phyloP scores from a whole-genome alignment of 2,888 invertebrate species.

The Caenorhabditis zanzibari region DNA sequence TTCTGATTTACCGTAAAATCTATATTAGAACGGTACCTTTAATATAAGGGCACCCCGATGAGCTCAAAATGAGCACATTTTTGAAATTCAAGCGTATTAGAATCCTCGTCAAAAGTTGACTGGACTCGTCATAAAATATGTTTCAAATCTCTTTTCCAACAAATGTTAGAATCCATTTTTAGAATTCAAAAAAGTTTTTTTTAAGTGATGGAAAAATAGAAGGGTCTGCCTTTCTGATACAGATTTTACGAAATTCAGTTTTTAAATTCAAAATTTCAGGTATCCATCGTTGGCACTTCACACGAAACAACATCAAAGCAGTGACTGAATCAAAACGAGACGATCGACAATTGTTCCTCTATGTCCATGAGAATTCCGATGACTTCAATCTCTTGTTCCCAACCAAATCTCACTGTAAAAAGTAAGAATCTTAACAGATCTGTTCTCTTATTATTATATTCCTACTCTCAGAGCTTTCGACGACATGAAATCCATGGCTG shows the following conservation, averaged over 20 bases:
- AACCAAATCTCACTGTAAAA: conserved; percentile 88
- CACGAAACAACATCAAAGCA: conserved; percentile 92
- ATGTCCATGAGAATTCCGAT: conserved; percentile 97
- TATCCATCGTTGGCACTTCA: conserved; percentile 91
- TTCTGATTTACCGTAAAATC: background rate
- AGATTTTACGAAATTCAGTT: too few species aligned
- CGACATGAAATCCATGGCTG: conserved; percentile 74
- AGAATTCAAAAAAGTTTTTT: too few species aligned
- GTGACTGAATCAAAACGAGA: conserved; percentile 94
- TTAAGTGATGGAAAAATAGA: too few species aligned
- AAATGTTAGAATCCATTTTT: too few species aligned
- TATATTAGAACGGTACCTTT: too few species aligned
- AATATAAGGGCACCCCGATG: too few species aligned
- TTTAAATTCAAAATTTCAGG: background rate
- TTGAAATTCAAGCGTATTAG: too few species aligned
- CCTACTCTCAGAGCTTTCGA: conserved; percentile 75
- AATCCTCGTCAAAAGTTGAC: too few species aligned
- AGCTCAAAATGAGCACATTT: too few species aligned
- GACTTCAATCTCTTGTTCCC: conserved; percentile 99
- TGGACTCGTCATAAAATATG: too few species aligned
- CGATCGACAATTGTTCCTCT: conserved; percentile 95
- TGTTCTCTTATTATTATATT: background rate
- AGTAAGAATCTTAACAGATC: conserved; percentile 63
- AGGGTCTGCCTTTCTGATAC: too few species aligned
- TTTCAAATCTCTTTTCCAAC: too few species aligned